phyloP scores from a whole-genome alignment of 2,888 invertebrate genomes.

The Halocaridina rubra region DNA sequence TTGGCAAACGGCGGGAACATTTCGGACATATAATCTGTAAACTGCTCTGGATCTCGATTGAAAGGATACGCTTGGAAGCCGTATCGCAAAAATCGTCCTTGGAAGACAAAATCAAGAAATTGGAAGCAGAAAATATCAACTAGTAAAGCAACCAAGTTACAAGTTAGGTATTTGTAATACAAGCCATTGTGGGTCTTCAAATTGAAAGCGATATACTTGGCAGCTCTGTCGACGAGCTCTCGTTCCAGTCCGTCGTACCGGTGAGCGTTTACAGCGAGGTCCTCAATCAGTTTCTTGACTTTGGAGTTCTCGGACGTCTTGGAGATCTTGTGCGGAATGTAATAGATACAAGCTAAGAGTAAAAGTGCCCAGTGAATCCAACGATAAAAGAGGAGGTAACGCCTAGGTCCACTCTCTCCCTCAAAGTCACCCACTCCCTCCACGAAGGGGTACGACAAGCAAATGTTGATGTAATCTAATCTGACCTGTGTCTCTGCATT shows the following conservation, averaged over 20 bases:
- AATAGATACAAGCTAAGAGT: constrained; percentile 57
- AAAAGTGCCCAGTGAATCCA: constrained; percentile 63
- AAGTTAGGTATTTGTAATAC: constrained; percentile 63
- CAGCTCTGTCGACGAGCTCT: constrained; percentile 60
- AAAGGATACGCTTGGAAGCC: constrained; percentile 61
- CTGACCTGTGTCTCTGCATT: constrained; percentile 63
- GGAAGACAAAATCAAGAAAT: constrained; percentile 60
- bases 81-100: constrained; percentile 54
- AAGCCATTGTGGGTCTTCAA: constrained; percentile 63
- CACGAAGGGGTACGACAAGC: constrained; percentile 60
- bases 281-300: constrained; percentile 63
- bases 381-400: constrained; percentile 62
- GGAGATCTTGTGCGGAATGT: constrained; percentile 61
- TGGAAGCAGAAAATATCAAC: constrained; percentile 61
- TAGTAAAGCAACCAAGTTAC: constrained; percentile 56
- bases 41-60: constrained; percentile 53
- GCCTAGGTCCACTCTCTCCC: constrained; percentile 26
- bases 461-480: constrained; percentile 63
- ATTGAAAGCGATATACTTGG: constrained; percentile 58
- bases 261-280: constrained; percentile 58
- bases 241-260: constrained; percentile 57
- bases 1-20: constrained; percentile 62
- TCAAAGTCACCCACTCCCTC: constrained; percentile 45
- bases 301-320: constrained; percentile 62
- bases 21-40: constrained; percentile 61